Evolutionary conservation across 2,888 invertebrate species (phyloP), one percentile per base, ranked within the genome.

Genomic region (Atrina japonica): DNA sequence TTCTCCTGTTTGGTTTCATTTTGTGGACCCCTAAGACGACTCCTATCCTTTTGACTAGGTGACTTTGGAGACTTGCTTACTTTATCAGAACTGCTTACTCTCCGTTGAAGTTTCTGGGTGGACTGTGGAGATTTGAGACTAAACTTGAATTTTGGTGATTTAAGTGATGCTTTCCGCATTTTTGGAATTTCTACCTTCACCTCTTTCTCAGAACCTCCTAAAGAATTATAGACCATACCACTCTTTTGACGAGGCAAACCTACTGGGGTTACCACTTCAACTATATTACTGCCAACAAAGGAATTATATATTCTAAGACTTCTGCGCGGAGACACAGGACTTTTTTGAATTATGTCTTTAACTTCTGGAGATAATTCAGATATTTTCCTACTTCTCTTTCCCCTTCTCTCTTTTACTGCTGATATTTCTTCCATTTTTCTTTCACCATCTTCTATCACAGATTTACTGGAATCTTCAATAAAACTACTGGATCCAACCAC

Each of bases 281-380:
- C 50, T 7, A 47, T 49, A 18, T 41, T 29, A 18, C 27, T 23
- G 0, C 47, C 50, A 30, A 27, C 30, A 3, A 61, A 49, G 0
- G 61, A 61, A 21, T 61, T 43, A 30, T 61, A 61, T 14, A 61
- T 61, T 30, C 61, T 61, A n/a, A 47, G 41, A 43, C 61, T 61
- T 14, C 61, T 45, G 18, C 61, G 27, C 5, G 56, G 56, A 56
- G 56, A 35, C 35, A 35, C 35, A 7, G 35, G 35, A 35, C 35
- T 35, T 11, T 35, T 11, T 11, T 27, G 25, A 23, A 25, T 21
- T 66, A 23, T 66, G 9, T 55, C 58, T 49, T 25, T 16, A 14
- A 40, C 52, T 45, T 50, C 56, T 14, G 35, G 35, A 7, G 35
- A 35, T 35, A 35, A 35, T 5, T 35, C 40, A 35, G 50, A 64